These are phyloP conservation scores for Holacanthus passer DNA, from an alignment of 2,113 vertebrate species.

Conservation along the genomic window DNA sequence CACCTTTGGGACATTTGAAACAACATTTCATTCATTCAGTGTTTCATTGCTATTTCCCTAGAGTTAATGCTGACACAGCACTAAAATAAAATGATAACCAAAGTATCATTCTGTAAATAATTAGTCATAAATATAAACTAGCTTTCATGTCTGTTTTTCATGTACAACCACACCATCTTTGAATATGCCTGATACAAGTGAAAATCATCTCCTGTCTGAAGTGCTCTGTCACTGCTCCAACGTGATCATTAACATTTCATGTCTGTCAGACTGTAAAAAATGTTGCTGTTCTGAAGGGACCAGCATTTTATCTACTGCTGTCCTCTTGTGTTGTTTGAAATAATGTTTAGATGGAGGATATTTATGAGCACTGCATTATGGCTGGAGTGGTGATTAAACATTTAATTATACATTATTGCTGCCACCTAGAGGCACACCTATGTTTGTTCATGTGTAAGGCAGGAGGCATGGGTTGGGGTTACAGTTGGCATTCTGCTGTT, in stretches of 20 bases:
- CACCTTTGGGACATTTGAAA: neutral
- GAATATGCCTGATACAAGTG: neutral
- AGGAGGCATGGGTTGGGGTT: neutral
- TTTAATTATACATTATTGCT: neutral
- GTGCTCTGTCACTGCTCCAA: neutral
- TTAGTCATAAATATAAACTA: neutral
- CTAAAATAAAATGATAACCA: neutral
- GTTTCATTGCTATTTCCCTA: no score
- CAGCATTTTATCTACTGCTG: neutral
- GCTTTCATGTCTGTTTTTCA: neutral
- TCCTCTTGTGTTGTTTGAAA: neutral
- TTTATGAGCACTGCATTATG: neutral
- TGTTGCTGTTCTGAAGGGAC: neutral
- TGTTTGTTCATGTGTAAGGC: neutral
- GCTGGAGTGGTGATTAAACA: neutral
- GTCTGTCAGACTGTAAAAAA: neutral
- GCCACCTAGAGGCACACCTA: neutral
- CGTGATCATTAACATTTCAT: neutral
- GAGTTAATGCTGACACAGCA: neutral
- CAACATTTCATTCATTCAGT: neutral
- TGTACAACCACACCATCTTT: neutral
- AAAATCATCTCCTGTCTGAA: neutral
- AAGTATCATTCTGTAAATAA: neutral
- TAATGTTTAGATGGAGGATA: neutral
- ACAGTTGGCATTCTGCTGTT: neutral